Base-by-base conservation (phyloP, 53 echinoderm and acorn worm genomes). In the Paracentrotus lividus region DNA sequence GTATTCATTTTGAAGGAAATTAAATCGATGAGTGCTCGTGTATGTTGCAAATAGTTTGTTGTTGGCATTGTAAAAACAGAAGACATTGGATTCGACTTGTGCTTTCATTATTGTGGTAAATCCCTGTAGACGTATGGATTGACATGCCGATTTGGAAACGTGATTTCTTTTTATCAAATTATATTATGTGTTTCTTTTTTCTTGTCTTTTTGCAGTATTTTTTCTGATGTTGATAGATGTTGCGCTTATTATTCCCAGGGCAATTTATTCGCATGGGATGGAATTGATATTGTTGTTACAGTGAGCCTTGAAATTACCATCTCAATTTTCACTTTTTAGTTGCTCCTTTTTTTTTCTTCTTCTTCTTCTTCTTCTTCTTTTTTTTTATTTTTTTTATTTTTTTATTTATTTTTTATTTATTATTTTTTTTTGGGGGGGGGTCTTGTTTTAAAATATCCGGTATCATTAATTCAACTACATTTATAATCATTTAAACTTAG, bases 141-240 rank as follows among this genome's bases (percentile, higher is more conserved):
- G 81, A 81, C 44, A 81, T 47, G 0, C 27, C 67, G 67, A 81
- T 45, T 81, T 81, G 81, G 27, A 81, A 40, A 47, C 81, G 81
- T 81, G 81, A 81, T 81, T 81, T 47, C 47, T n/a, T 81, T 38
- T 81, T 81, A 81, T 81, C 47, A 81, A 81, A 81, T 81, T 47
- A 81, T 47, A 81, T 47, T 40, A 45, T 44, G 29, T 67, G 64
- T 67, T 32, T n/a, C n/a, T n/a, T n/a, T n/a, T 67, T 67, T 67
- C 67, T 45, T 23, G 47, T 81, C 81, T 47, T 14, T 81, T 47
- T 38, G 47, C 45, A 26, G 49, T 81, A 45, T 81, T 27, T 81
- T 44, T 81, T 76, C 42, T 9, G 7, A 26, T 49, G 16, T 57
- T 34, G 44, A 32, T n/a, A 32, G 27, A 31, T 81, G 47, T 81